phyloP scores from a whole-genome alignment of 2,797 vertebrate species.

The Gambusia yucatana region DNA sequence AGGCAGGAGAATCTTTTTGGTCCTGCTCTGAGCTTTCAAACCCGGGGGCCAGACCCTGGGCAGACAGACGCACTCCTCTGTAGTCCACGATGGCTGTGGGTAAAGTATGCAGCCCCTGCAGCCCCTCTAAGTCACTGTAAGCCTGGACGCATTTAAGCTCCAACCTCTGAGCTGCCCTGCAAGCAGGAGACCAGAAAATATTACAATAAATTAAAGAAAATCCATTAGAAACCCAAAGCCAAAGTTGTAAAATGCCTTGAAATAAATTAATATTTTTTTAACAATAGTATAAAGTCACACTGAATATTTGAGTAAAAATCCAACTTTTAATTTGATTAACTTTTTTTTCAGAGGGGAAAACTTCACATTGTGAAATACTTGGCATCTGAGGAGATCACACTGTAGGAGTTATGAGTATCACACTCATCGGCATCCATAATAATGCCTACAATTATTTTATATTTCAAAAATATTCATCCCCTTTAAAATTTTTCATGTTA shows the following conservation, averaged over 20 bases:
- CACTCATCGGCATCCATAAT: not conserved
- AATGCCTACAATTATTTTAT: not conserved
- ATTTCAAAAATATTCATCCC: not conserved
- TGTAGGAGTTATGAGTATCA: not conserved
- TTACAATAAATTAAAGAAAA: not conserved
- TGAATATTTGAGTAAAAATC: not conserved
- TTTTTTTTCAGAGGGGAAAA: not conserved
- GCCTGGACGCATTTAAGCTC: constrained; percentile 79
- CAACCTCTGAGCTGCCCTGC: constrained; percentile 74
- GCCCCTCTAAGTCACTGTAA: constrained; percentile 77
- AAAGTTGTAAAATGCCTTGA: not conserved
- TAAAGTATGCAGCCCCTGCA: constrained; percentile 82
- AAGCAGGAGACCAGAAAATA: not conserved
- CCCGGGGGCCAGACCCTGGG: constrained; percentile 86
- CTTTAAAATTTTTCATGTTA: not conserved
- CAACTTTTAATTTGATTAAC: not conserved
- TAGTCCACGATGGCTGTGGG: constrained; percentile 86
- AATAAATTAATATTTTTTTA: not conserved
- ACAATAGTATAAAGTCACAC: not conserved
- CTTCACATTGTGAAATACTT: not conserved
- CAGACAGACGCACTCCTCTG: constrained; percentile 84
- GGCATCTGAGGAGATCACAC: not conserved
- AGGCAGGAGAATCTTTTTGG: constrained; percentile 46
- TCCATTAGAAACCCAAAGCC: not conserved
- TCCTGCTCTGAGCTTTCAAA: constrained; percentile 77